A percentile compares a stretch with the other conserved stretches of the same genome.
Evolutionary conservation across 1,140 invertebrate species (phyloP).

Genomic region (Ganaspis sp.): DNA sequence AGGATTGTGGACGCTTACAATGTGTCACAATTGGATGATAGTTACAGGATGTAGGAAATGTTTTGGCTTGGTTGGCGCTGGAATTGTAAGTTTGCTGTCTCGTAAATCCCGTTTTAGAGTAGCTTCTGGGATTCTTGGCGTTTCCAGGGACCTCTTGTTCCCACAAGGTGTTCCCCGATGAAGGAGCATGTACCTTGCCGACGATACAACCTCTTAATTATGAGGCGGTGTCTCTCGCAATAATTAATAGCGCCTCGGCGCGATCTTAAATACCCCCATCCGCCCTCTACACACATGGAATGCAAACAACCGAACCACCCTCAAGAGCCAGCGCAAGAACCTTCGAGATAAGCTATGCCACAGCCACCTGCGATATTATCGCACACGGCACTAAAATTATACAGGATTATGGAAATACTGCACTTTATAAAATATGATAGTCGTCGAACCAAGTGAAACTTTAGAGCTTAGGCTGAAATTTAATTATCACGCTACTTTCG

Average conservation of each 20-base stretch:
- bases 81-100: constrained; percentile 19
- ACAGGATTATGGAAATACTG: constrained; percentile 28
- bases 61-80: neutral
- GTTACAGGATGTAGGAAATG: constrained; percentile 8
- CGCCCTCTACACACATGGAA: neutral
- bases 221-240: constrained; percentile 22
- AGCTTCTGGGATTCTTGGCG: constrained; percentile 15
- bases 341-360: constrained; percentile 10
- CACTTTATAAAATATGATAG: constrained; percentile 19
- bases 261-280: constrained; percentile 16
- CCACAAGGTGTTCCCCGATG: neutral
- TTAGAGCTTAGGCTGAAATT: neutral
- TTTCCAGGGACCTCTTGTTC: neutral
- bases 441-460: constrained; percentile 20
- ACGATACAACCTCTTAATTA: constrained; percentile 29
- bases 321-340: constrained; percentile 1
- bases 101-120: neutral
- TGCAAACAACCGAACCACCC: constrained; percentile 3
- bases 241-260: constrained; percentile 23
- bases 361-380: constrained; percentile 28
- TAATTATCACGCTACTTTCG: neutral
- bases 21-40: constrained; percentile 14
- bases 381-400: constrained; percentile 20
- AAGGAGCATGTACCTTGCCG: neutral
- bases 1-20: constrained; percentile 6